These are phyloP conservation scores for Erinaceus europaeus DNA, from an alignment of 2,113 vertebrate species.

Conservation along the genomic window DNA sequence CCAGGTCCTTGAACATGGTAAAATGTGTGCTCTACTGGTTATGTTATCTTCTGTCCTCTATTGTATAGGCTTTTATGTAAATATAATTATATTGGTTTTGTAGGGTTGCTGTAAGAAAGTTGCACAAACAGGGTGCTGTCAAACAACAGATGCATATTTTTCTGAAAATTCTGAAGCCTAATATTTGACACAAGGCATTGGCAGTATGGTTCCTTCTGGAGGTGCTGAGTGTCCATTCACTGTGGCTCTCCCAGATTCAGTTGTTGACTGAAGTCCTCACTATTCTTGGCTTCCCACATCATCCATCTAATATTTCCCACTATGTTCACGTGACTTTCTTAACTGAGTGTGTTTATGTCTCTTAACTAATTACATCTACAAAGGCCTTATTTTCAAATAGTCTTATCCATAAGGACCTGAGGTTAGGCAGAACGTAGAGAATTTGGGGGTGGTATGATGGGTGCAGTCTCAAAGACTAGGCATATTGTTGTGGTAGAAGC, in stretches of 20 bases:
- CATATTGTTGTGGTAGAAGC: no score
- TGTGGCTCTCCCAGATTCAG: background rate
- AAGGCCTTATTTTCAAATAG: background rate
- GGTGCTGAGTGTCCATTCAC: background rate
- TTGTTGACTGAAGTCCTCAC: accelerated
- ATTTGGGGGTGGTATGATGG: no score
- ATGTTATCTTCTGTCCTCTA: no score
- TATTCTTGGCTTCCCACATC: background rate
- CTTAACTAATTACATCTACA: background rate
- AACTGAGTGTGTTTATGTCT: accelerated
- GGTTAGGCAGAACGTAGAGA: background rate
- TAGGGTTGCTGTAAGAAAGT: accelerated
- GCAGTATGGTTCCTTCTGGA: no score
- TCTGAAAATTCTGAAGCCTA: background rate
- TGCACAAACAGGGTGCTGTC: accelerated
- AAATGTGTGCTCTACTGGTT: no score
- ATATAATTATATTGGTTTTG: no score
- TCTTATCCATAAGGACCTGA: no score
- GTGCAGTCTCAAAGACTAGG: no score
- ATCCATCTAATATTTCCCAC: accelerated
- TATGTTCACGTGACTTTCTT: accelerated
- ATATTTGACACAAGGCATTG: background rate
- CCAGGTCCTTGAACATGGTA: no score
- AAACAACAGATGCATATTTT: accelerated
- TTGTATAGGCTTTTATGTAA: background rate